phyloP scores from a whole-genome alignment of 1,140 invertebrate genomes.

The Diachasma alloeum region DNA sequence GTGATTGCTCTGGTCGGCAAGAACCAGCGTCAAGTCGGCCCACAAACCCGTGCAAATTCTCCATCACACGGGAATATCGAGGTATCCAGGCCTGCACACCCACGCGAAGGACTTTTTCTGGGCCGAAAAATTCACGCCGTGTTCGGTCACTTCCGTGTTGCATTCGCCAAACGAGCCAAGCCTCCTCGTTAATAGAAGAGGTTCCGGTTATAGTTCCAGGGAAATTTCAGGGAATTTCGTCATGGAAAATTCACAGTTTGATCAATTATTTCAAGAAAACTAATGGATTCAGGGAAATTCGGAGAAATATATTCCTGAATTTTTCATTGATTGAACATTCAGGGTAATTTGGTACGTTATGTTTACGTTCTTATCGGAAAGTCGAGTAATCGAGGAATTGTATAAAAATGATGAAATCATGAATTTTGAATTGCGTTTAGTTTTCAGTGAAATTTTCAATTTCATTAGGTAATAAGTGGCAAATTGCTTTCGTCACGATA shows the following conservation, averaged over 20 bases:
- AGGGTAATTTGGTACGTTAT: no score
- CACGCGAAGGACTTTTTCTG: conserved; percentile 48
- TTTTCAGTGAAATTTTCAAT: no score
- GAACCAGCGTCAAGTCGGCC: conserved; percentile 13
- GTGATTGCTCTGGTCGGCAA: background rate
- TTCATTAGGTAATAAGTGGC: no score
- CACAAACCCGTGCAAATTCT: conserved; percentile 15
- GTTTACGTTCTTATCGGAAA: no score
- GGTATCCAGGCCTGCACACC: conserved; percentile 49
- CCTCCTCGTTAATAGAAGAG: background rate
- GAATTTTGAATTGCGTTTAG: no score
- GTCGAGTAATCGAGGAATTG: no score
- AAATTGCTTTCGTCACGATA: no score
- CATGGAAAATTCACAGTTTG: background rate
- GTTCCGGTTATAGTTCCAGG: background rate
- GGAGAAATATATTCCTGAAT: no score
- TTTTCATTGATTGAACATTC: no score
- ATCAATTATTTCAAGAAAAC: background rate
- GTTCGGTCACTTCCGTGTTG: conserved; percentile 53
- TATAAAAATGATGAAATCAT: no score
- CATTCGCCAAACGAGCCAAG: background rate
- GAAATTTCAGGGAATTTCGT: background rate
- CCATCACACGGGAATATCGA: conserved; percentile 29
- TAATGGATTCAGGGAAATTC: no score
- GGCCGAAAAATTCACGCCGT: conserved; percentile 50